A percentile compares a stretch with the other conserved stretches of the same genome.
Conservation (phyloP, 2,113 vertebrate genomes). For the Podilymbus podiceps region DNA sequence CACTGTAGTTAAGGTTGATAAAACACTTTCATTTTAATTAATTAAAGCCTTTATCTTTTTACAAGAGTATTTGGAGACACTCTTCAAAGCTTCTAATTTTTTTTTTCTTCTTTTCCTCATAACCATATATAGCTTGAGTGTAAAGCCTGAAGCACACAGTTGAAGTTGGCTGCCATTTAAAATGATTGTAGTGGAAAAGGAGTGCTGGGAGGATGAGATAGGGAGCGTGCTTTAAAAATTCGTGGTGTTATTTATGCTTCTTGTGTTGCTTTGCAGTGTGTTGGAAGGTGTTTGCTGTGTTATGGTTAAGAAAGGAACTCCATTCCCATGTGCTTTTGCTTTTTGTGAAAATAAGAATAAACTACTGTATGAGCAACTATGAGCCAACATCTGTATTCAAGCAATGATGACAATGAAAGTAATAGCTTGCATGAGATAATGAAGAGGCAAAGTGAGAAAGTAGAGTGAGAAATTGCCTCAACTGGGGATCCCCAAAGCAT, state of each 20-base stretch:
- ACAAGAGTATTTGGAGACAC: not conserved
- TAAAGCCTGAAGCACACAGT: not conserved
- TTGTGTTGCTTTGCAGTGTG: not conserved
- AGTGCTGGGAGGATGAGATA: not conserved
- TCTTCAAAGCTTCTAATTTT: not conserved
- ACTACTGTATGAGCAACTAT: not conserved
- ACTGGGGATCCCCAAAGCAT: not conserved
- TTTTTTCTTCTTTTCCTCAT: not conserved
- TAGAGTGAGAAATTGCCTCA: not conserved
- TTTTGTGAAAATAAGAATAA: not conserved
- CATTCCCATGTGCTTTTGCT: not conserved
- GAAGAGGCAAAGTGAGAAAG: not conserved
- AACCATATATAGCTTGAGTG: not conserved
- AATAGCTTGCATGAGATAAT: not conserved
- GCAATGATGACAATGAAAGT: not conserved
- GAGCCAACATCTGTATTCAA: not conserved
- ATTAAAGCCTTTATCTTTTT: not conserved
- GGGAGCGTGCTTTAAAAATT: not conserved
- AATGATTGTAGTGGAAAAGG: not conserved
- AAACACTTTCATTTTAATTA: slow-evolving; percentile 5
- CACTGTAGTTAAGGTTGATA: not conserved
- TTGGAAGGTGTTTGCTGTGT: not conserved
- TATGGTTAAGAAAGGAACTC: not conserved
- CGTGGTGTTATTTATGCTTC: not conserved
- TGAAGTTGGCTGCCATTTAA: not conserved